Evolutionary conservation across 2,113 vertebrate genomes (phyloP).

Genomic region (Sinocyclocheilus anshuiensis): DNA sequence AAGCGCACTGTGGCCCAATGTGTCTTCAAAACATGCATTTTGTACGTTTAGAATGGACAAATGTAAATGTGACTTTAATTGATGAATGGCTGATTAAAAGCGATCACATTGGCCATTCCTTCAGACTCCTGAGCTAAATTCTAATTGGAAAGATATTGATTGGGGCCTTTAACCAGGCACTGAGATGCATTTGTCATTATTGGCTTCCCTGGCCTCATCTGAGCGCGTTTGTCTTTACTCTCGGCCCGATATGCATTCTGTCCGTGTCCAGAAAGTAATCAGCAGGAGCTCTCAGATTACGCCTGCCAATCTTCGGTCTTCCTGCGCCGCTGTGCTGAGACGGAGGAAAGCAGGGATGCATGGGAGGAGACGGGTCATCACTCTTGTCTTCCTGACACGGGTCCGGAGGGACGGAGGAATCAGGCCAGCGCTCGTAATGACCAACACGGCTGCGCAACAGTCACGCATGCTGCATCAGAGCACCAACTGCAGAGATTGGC

Average conservation of each 20-base stretch:
- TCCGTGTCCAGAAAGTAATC: constrained; percentile 13
- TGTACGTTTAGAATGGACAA: not conserved
- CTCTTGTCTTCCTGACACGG: constrained; percentile 20
- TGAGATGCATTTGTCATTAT: not conserved
- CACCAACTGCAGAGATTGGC: not conserved
- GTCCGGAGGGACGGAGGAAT: not conserved
- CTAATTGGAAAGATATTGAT: constrained; percentile 34
- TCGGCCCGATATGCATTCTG: constrained; percentile 24
- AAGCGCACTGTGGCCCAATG: not conserved
- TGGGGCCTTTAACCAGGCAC: not conserved
- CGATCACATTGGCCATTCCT: not conserved
- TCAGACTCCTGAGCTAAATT: constrained; percentile 9
- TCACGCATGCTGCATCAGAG: not conserved
- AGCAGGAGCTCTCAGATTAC: constrained; percentile 34
- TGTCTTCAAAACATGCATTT: not conserved
- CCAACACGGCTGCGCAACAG: not conserved
- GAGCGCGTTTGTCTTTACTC: constrained; percentile 12
- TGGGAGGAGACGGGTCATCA: constrained; percentile 32
- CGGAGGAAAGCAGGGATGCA: not conserved
- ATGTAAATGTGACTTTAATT: not conserved
- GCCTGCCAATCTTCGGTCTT: constrained; percentile 16
- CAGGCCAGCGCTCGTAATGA: constrained; percentile 3
- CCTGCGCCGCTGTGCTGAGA: not conserved
- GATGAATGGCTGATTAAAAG: constrained; percentile 23
- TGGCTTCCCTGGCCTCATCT: not conserved